Conservation (phyloP, 2,113 vertebrate genomes). For the Gymnogyps californianus region DNA sequence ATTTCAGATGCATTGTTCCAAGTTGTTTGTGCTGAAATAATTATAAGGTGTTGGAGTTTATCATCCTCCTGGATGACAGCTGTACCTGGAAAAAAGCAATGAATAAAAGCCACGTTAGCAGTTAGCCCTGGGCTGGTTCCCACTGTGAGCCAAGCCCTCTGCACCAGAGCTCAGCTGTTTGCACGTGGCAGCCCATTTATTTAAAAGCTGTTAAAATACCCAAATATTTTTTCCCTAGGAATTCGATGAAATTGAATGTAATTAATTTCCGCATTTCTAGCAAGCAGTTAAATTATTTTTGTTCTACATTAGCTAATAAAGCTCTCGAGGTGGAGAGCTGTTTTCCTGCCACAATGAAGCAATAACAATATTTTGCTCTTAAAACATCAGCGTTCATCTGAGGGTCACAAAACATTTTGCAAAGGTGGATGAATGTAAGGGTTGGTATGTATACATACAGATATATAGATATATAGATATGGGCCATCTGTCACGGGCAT, state of each 20-base stretch:
- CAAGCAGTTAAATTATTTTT: not conserved
- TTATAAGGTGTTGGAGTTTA: conserved; percentile 38
- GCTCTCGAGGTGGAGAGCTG: not conserved
- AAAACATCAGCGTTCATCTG: not conserved
- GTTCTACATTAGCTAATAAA: not conserved
- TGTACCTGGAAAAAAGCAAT: not conserved
- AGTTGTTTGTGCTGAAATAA: conserved; percentile 15
- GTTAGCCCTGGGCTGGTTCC: conserved; percentile 8
- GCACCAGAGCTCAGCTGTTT: not conserved
- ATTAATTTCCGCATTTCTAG: not conserved
- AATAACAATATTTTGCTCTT: not conserved
- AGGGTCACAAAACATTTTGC: not conserved
- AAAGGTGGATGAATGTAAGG: not conserved
- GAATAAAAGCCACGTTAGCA: not conserved
- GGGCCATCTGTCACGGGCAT: not conserved
- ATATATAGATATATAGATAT: not conserved
- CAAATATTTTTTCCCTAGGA: not conserved
- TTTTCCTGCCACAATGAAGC: not conserved
- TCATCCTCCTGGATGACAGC: conserved; percentile 13
- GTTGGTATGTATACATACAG: not conserved
- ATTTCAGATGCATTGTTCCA: conserved; percentile 14
- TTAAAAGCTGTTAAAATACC: conserved; percentile 23
- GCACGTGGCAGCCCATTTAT: conserved; percentile 13
- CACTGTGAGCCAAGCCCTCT: not conserved
- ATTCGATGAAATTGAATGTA: not conserved